These are phyloP conservation scores for Neosalanx taihuensis DNA, from an alignment of 2,797 vertebrate genomes.

Conservation along the genomic window DNA sequence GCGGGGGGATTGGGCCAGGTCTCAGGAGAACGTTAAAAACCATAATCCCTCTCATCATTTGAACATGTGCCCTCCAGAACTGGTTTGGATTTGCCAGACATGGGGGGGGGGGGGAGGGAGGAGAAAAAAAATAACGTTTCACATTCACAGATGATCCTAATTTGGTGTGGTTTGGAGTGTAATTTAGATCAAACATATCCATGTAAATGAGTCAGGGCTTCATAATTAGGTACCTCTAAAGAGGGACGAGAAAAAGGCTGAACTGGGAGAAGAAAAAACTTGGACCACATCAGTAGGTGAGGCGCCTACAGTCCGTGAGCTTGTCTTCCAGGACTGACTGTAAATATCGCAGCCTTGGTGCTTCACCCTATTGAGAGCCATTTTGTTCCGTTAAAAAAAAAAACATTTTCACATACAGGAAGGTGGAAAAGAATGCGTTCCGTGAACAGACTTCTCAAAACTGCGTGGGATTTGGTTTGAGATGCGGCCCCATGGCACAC, in stretches of 20 bases:
- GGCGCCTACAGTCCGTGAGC: slow-evolving; percentile 78
- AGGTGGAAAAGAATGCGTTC: slow-evolving; percentile 75
- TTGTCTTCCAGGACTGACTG: slow-evolving; percentile 70
- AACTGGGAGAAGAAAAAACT: slow-evolving; percentile 67
- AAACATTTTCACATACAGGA: slow-evolving; percentile 46
- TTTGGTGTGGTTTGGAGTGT: slow-evolving; percentile 99
- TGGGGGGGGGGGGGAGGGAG: slow-evolving; percentile 47
- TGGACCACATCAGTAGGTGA: slow-evolving; percentile 94
- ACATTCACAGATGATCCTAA: slow-evolving; percentile 94
- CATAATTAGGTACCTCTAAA: slow-evolving; percentile 96
- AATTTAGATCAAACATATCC: slow-evolving; percentile 99
- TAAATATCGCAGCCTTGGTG: slow-evolving; percentile 49
- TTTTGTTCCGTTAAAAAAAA: slow-evolving; percentile 8
- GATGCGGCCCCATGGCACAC: slow-evolving; percentile 81
- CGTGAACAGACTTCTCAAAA: slow-evolving; percentile 80
- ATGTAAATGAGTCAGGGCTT: slow-evolving; percentile 99
- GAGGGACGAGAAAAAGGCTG: slow-evolving; percentile 54
- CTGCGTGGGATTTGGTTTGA: slow-evolving; percentile 79
- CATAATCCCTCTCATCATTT: slow-evolving; percentile 92
- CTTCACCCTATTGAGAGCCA: slow-evolving; percentile 53
- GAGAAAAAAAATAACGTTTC: slow-evolving; percentile 6
- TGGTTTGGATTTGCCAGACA: slow-evolving; percentile 78
- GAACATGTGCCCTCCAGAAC: slow-evolving; percentile 95
- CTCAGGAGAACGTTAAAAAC: slow-evolving; percentile 75
- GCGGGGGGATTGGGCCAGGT: slow-evolving; percentile 63